These are phyloP conservation scores for Spialia ferax DNA, from an alignment of 2,888 invertebrate species.

Conservation along the genomic window DNA sequence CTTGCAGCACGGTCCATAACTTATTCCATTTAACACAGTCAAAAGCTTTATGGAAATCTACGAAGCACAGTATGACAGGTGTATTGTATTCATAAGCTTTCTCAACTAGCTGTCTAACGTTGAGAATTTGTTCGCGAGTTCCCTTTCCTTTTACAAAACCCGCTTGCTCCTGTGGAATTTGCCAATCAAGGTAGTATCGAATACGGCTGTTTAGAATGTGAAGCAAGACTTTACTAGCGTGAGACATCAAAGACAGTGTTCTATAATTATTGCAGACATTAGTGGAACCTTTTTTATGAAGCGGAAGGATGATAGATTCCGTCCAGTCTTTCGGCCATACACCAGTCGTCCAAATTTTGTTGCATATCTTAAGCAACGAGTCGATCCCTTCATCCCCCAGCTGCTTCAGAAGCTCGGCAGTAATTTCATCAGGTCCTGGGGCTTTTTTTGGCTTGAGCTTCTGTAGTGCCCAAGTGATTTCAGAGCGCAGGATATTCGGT, in stretches of 20 bases:
- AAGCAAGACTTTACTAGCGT: not conserved
- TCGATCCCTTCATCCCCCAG: not conserved
- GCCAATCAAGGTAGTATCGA: too few species aligned
- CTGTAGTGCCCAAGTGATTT: not conserved
- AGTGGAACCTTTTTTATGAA: constrained; percentile 3
- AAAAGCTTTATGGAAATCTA: too few species aligned
- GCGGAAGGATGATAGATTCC: not conserved
- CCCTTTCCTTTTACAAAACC: too few species aligned
- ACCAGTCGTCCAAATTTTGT: not conserved
- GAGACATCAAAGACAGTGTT: constrained; percentile 1
- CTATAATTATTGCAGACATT: not conserved
- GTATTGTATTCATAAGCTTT: too few species aligned
- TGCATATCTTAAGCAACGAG: not conserved
- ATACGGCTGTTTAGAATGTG: not conserved
- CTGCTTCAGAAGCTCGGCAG: not conserved
- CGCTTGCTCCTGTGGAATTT: too few species aligned
- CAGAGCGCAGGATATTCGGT: not conserved
- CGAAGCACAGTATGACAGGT: too few species aligned
- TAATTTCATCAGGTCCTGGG: constrained; percentile 1
- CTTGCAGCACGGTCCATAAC: not conserved
- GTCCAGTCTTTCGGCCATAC: constrained; percentile 1
- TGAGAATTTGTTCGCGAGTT: too few species aligned
- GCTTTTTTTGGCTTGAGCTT: not conserved
- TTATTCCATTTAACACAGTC: not conserved
- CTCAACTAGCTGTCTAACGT: too few species aligned